Base-by-base conservation (phyloP, 2,113 vertebrate species). In the Erpornis zantholeuca region DNA sequence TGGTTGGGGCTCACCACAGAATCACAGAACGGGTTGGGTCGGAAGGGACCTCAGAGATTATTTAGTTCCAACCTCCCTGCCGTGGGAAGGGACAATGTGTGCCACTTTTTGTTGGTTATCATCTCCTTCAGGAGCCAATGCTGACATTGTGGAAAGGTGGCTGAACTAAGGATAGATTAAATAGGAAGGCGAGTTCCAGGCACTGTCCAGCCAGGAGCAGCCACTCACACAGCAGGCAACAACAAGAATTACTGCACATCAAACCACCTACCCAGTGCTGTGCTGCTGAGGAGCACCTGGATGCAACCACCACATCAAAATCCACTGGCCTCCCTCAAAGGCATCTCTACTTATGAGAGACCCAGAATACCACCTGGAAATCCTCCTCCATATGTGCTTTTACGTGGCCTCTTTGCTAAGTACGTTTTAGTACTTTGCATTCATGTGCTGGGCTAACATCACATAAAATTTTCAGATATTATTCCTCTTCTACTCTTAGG, bases 71-170 rank as follows among this genome's bases (percentile, higher is more conserved):
- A 53, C 10, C 47, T 61, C 29, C 8, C 24, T 35, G 13, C 29
- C 0, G 0, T 28, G 33, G 40, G 18, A 27, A 72, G 27, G 7
- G 12, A 33, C 25, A 57, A 38, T 4, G 5, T 44, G 23, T 73
- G 50, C n/a, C 71, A 80, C 36, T 19, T 86, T 76, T 82, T 65
- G 4, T 4, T 70, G 40, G 63, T 23, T 69, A 38, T 54, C 23
- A 21, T 29, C 88, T 88, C 70, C 56, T 49, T 45, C 54, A 15
- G 40, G 23, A 88, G 54, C 17, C 63, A 77, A 4, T 2, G 10
- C 23, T 57, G 80, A 28, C 42, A 24, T 2, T 35, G 23, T 19
- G 35, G n/a, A 80, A 86, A 92, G 40, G 50, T 76, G 52, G 13
- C 20, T 50, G 45, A 83, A 83, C 12, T 31, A 33, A 86, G 42